Conservation (phyloP, 2,113 vertebrate genomes). For the Circaetus cinerascens region DNA sequence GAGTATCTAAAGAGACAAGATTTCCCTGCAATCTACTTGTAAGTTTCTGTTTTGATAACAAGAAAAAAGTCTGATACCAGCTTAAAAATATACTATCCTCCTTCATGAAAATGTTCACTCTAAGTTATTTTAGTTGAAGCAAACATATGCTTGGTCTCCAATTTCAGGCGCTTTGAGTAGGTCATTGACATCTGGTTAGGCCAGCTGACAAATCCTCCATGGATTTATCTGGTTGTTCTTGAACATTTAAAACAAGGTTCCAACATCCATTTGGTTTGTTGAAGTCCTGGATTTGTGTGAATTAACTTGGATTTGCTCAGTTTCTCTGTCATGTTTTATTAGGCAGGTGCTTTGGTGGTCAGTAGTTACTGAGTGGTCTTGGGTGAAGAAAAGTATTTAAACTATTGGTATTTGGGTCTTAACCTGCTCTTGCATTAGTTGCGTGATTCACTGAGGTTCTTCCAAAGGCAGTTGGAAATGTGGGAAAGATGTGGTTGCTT, state of each 20-base stretch:
- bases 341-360: not conserved
- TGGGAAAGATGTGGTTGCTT: not conserved
- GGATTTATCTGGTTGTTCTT: not conserved
- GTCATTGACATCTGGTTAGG: not conserved
- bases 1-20: not conserved
- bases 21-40: not conserved
- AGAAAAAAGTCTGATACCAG: not conserved
- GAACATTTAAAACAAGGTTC: not conserved
- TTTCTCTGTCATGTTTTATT: not conserved
- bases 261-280: not conserved
- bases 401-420: not conserved
- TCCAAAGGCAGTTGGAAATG: not conserved
- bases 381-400: not conserved
- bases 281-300: not conserved
- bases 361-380: not conserved
- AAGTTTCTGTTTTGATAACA: not conserved
- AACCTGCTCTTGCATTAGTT: not conserved
- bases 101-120: not conserved
- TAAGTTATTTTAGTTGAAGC: not conserved
- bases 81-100: not conserved
- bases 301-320: not conserved
- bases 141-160: not conserved
- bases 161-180: not conserved
- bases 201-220: not conserved
- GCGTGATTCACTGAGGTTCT: not conserved